Conservation (phyloP, 2,888 invertebrate species). For the Ophion obscuratus region DNA sequence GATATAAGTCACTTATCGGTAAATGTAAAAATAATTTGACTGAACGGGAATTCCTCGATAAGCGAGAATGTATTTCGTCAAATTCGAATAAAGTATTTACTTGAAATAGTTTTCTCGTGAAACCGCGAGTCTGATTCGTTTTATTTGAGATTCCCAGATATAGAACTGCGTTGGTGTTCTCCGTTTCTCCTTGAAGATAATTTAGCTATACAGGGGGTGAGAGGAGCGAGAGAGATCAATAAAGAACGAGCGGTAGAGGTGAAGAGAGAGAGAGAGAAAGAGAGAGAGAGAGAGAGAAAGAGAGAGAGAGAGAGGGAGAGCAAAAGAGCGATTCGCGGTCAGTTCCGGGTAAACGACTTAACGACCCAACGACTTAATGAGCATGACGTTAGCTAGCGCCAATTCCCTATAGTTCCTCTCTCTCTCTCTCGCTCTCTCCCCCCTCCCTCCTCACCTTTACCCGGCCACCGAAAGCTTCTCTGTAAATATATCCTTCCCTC, state of each 20-base stretch:
- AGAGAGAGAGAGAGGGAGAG: slow-evolving; percentile 8
- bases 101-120: slow-evolving; percentile 9
- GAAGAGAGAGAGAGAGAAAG: slow-evolving; percentile 8
- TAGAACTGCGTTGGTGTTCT: slow-evolving; percentile 23
- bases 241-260: background rate
- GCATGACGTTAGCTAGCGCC: slow-evolving; percentile 46
- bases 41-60: background rate
- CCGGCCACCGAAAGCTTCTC: slow-evolving; percentile 36
- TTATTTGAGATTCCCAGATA: background rate
- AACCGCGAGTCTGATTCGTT: slow-evolving; percentile 20
- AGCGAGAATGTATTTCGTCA: background rate
- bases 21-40: background rate
- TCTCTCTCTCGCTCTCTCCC: slow-evolving; percentile 6
- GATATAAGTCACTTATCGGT: background rate
- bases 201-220: slow-evolving; percentile 15
- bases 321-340: slow-evolving; percentile 43
- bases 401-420: background rate
- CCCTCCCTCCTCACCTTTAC: slow-evolving; percentile 7
- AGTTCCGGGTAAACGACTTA: slow-evolving; percentile 63
- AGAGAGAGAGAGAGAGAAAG: slow-evolving; percentile 43
- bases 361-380: slow-evolving; percentile 65
- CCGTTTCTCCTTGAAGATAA: slow-evolving; percentile 46
- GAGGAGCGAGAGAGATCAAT: slow-evolving; percentile 4
- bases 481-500: slow-evolving; percentile 65
- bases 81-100: slow-evolving; percentile 19